Base-by-base conservation (phyloP, 1,140 invertebrate species). In the Drosophila oshimai region DNA sequence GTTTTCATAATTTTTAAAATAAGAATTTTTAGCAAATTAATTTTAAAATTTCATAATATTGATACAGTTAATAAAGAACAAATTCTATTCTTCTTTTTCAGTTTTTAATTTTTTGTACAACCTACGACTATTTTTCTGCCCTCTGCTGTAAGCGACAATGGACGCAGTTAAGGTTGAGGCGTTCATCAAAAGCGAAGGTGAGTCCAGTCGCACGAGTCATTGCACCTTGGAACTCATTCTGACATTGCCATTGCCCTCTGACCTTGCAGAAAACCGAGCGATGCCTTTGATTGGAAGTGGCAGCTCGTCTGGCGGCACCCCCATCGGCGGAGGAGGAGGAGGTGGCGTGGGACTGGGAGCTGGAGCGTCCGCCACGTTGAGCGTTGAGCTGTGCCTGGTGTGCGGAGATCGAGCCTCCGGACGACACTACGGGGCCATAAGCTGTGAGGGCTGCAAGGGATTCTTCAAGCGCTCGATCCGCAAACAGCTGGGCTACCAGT, bases 401-500 rank as follows among this genome's bases (percentile, higher is more conserved):
- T 99, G 98, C 92, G 97, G 97, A 0, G 98, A 99, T 91, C 93
- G 97, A 67, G 97, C 97, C 4, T 98, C 97, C 91, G 97, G 97
- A 29, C 94, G 97, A 47, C 98, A 99, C 87, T 98, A 98, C 92
- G 97, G 98, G 42, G 97, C 97, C 50, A 98, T 97, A 44, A 97
- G 96, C 81, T 98, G 97, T 92, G 97, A 98, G 93, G 97, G 97
- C 4, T 98, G 97, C 89, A 98, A 98, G 92, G 97, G 97, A 0
- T 98, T 98, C 92, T 98, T 98, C 91, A 98, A 98, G 90, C 92
- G 97, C 0, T 97, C 96, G 12, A 98, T 99, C 77, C 94, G 98
- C 34, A 99, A 99, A 92, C 96, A 98, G 91, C 92, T 99, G 53
- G 98, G 97, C 39, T 99, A 99, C 91, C 96, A 98, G 58, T 99